Conservation (phyloP, 1,140 invertebrate genomes). For the Aradophagus sp. region DNA sequence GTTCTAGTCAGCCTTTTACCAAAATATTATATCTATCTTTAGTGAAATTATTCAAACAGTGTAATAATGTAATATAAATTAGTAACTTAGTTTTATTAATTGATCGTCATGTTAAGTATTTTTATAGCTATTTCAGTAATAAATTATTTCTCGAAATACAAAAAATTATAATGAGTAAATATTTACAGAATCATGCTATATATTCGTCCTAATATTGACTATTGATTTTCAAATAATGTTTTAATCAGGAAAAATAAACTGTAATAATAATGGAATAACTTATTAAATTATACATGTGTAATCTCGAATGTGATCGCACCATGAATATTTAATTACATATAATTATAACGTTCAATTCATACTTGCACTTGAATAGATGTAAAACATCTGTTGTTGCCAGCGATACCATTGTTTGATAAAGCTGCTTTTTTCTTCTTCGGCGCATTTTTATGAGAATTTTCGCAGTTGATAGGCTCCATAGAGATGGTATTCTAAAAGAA, state of each 20-base stretch:
- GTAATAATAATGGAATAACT: conserved; percentile 20
- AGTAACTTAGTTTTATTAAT: too few species aligned
- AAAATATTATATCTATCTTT: too few species aligned
- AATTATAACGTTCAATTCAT: conserved; percentile 30
- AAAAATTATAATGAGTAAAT: too few species aligned
- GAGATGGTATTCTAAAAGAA: conserved; percentile 72
- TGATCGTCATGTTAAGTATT: too few species aligned
- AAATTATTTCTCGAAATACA: too few species aligned
- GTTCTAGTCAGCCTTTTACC: too few species aligned
- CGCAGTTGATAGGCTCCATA: conserved; percentile 66
- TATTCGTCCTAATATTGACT: background rate
- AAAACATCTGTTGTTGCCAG: conserved; percentile 72
- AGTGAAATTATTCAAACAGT: too few species aligned
- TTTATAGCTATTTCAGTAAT: too few species aligned
- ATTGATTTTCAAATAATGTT: conserved; percentile 9
- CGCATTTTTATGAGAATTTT: conserved; percentile 55
- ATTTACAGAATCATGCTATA: too few species aligned
- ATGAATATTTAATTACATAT: conserved; percentile 38
- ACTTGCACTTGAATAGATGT: conserved; percentile 77
- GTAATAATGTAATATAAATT: too few species aligned
- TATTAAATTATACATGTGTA: conserved; percentile 16
- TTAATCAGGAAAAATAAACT: conserved; percentile 9
- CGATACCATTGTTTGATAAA: conserved; percentile 76
- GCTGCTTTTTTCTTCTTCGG: conserved; percentile 39
- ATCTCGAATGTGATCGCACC: conserved; percentile 14